Base-by-base conservation (phyloP, 2,888 invertebrate species). In the Luperina nickerlii region DNA sequence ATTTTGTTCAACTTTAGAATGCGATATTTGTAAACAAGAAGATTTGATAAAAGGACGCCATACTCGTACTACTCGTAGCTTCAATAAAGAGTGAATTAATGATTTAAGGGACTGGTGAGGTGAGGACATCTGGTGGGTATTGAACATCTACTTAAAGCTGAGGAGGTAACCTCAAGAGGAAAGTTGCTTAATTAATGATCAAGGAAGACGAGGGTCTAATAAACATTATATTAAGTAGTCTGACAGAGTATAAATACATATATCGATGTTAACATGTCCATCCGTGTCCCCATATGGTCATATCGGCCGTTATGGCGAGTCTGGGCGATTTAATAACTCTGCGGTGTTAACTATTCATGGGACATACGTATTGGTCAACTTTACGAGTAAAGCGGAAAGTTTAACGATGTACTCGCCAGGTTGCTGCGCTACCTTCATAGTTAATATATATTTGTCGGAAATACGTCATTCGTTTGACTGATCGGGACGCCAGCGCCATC, bases 341-440 rank as follows among this genome's bases (percentile, higher is more conserved):
- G n/a, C 2, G 60, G 42, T 18, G 45, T 79, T 76, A 71, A 76
- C 60, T 81, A 77, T 84, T 76, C 71, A 84, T 32, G n/a, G 48
- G 60, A 32, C 42, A 18, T 27, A 38, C 48, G 20, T 76, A 45
- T 71, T 27, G 54, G 68, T n/a, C 74, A 54, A 54, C 54, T 70
- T 42, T 42, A 65, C 42, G 54, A 20, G 27, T 51, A 60, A 72
- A 68, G 48, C 63, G 63, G 32, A 32, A 32, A 32, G 32, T 32
- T 32, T 32, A 32, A 32, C 32, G 15, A 42, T 24, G n/a, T n/a
- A 27, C 32, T 20, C 32, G 48, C 24, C 2, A 18, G 67, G 51
- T n/a, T 65, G n/a, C 4, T 48, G 9, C 20, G 11, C 60, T 60
- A n/a, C 60, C 60, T 60, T n/a, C 13, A 1, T 57, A 9, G 57